Evolutionary conservation across 2,888 invertebrate genomes (phyloP).

Genomic region (Mactromeris polynyma): DNA sequence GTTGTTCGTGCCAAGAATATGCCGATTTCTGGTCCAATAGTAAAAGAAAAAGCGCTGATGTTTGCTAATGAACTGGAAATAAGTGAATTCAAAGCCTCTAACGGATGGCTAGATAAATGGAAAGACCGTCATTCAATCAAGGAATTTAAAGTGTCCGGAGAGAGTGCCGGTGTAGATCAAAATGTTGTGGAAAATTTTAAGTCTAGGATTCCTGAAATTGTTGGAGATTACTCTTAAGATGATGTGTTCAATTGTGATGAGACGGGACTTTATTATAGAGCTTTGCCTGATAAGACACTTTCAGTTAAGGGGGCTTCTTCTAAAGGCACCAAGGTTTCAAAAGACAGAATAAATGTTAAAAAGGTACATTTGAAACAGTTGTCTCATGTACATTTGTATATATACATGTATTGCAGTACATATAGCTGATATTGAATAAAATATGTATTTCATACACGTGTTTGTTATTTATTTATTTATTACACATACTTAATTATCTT

Average conservation of each 20-base stretch:
- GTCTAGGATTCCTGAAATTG: conserved; percentile 25
- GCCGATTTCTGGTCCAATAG: conserved; percentile 36
- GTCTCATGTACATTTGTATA: too few species aligned
- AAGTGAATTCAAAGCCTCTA: conserved; percentile 19
- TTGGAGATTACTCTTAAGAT: conserved; percentile 37
- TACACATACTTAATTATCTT: too few species aligned
- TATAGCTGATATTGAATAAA: too few species aligned
- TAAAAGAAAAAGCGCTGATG: conserved; percentile 10
- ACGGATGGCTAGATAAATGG: not conserved
- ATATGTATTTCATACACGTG: too few species aligned
- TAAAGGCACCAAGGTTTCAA: conserved; percentile 32
- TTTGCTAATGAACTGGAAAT: conserved; percentile 31
- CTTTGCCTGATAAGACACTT: conserved; percentile 42
- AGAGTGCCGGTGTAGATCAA: not conserved
- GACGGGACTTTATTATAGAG: conserved; percentile 66
- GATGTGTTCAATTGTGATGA: conserved; percentile 71
- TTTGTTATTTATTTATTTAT: too few species aligned
- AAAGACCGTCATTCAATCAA: conserved; percentile 46
- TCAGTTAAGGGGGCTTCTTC: not conserved
- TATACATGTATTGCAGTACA: too few species aligned
- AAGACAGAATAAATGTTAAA: conserved; percentile 10
- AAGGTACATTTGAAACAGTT: too few species aligned
- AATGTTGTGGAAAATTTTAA: conserved; percentile 39
- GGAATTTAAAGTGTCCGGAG: too few species aligned
- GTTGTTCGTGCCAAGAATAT: conserved; percentile 32